These are phyloP conservation scores for Yasuhikotakia modesta DNA, from an alignment of 2,797 vertebrate species.

Conservation along the genomic window DNA sequence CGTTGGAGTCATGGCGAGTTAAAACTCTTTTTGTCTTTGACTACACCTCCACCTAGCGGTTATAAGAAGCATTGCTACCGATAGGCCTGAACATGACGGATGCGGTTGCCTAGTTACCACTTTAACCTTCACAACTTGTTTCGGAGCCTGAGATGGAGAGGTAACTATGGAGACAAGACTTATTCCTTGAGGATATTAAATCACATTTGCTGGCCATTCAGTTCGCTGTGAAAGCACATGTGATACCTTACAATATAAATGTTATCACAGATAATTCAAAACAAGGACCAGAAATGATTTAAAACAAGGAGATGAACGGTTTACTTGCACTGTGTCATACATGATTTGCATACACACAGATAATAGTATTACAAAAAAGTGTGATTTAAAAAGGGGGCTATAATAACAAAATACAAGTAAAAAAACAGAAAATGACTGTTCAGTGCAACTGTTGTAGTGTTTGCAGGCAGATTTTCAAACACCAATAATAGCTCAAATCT, in stretches of 20 bases:
- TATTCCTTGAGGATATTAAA: neutral
- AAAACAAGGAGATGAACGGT: slow-evolving; percentile 67
- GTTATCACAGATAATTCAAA: neutral
- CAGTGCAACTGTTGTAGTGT: slow-evolving; percentile 46
- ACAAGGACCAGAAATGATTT: slow-evolving; percentile 28
- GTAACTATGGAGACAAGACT: slow-evolving; percentile 56
- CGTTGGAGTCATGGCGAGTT: neutral
- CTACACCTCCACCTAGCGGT: slow-evolving; percentile 56
- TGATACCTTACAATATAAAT: neutral
- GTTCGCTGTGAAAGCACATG: neutral
- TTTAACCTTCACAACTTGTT: slow-evolving; percentile 53
- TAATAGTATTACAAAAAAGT: slow-evolving; percentile 37
- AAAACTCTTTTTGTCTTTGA: neutral
- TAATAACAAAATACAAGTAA: slow-evolving; percentile 25
- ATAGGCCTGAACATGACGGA: slow-evolving; percentile 3
- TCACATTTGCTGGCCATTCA: neutral
- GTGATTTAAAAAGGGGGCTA: slow-evolving; percentile 40
- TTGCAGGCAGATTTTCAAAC: slow-evolving; percentile 2
- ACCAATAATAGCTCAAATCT: slow-evolving; percentile 1
- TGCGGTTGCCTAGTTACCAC: slow-evolving; percentile 60
- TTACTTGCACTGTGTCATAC: slow-evolving; percentile 68
- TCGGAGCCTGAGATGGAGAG: slow-evolving; percentile 39
- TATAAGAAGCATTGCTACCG: neutral
- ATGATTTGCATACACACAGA: slow-evolving; percentile 43
- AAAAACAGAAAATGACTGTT: neutral